A percentile compares a stretch with the other conserved stretches of the same genome.
phyloP scores from a whole-genome alignment of 2,888 invertebrate genomes.

The Melanchra persicariae region DNA sequence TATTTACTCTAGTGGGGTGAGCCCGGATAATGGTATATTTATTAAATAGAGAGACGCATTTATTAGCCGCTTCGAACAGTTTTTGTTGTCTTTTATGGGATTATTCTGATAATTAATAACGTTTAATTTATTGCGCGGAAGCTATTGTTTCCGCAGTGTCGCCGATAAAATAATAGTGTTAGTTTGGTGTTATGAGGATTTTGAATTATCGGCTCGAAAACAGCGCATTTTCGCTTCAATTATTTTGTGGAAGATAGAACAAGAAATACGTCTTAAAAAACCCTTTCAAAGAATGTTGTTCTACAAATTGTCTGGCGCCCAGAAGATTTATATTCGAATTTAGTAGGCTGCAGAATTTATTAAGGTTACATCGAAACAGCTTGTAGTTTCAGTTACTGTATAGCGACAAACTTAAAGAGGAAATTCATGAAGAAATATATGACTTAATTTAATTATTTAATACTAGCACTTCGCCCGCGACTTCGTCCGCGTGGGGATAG shows the following conservation, averaged over 20 bases:
- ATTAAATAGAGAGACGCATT: slow-evolving; percentile 77
- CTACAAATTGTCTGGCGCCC: slow-evolving; percentile 43
- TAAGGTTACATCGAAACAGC: slow-evolving; percentile 31
- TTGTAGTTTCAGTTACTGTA: slow-evolving; percentile 18
- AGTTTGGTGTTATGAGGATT: slow-evolving; percentile 18
- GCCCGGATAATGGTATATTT: slow-evolving; percentile 80
- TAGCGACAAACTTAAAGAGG: not conserved
- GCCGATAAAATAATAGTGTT: slow-evolving; percentile 37
- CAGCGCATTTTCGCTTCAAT: slow-evolving; percentile 16
- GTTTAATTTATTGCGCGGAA: slow-evolving; percentile 59
- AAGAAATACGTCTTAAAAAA: slow-evolving; percentile 12
- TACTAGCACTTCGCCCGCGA: too few species aligned
- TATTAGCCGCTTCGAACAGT: slow-evolving; percentile 69
- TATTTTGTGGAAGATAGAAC: slow-evolving; percentile 13
- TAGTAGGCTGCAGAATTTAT: slow-evolving; percentile 51
- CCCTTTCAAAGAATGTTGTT: slow-evolving; percentile 49
- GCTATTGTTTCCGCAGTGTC: slow-evolving; percentile 51
- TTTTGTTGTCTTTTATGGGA: slow-evolving; percentile 67
- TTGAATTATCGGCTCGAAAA: slow-evolving; percentile 4
- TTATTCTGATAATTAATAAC: slow-evolving; percentile 67
- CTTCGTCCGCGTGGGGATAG: too few species aligned
- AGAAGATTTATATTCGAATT: slow-evolving; percentile 61
- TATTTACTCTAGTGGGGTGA: slow-evolving; percentile 77
- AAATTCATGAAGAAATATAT: not conserved
- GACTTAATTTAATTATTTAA: not conserved